Percentiles rank a stretch among this genome's conserved stretches.
Conservation (phyloP, 1,140 invertebrate species). For the Acyrthosiphon pisum region DNA sequence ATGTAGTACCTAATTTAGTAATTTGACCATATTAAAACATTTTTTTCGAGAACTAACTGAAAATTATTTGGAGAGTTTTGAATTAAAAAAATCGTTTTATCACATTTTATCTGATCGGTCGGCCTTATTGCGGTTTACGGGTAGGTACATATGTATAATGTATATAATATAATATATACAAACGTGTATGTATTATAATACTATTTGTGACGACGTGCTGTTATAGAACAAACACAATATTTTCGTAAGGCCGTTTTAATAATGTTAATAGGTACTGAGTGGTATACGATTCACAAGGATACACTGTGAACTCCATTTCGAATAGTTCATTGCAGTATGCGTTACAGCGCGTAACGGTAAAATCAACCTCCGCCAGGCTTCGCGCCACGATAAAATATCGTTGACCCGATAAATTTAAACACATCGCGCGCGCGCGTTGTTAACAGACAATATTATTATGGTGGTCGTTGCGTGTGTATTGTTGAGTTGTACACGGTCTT, state of each 20-base stretch:
- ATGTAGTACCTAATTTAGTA: too few relatives aligned
- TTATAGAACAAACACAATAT: not conserved
- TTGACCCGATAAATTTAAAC: conserved; percentile 46
- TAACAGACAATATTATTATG: not conserved
- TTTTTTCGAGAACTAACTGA: not conserved
- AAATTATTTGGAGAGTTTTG: not conserved
- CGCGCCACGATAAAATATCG: not conserved
- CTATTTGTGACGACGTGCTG: not conserved
- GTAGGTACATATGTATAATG: not conserved
- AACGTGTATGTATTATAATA: too few relatives aligned
- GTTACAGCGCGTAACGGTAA: conserved; percentile 36
- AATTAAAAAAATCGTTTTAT: not conserved
- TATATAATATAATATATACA: not conserved
- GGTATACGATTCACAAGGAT: not conserved
- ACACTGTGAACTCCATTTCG: not conserved
- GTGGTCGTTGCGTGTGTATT: not conserved
- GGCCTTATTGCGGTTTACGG: not conserved
- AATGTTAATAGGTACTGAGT: not conserved
- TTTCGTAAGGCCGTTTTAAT: not conserved
- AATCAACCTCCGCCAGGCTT: conserved; percentile 47
- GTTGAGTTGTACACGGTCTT: too few relatives aligned
- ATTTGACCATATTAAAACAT: not conserved
- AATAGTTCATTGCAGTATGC: not conserved
- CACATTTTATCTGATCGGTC: not conserved
- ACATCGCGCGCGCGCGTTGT: not conserved